phyloP scores from a whole-genome alignment of 1,140 invertebrate genomes.

The Nasonia longicornis region DNA sequence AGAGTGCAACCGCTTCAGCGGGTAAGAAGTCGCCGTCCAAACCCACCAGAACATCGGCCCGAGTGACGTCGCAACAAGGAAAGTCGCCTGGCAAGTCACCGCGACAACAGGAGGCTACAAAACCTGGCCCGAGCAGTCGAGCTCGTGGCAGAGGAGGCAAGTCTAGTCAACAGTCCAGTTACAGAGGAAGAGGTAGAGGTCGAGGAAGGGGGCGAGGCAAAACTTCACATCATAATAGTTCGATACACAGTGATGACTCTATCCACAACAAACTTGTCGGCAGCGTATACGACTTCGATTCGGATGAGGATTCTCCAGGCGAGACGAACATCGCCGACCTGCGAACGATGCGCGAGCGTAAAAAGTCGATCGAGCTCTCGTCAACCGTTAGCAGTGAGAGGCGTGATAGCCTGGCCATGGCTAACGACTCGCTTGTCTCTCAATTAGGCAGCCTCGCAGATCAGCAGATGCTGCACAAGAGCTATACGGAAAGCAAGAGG shows the following conservation, averaged over 20 bases:
- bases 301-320: constrained; percentile 83
- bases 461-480: constrained; percentile 58
- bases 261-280: constrained; percentile 84
- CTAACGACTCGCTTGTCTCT: neutral
- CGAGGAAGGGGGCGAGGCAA: constrained; percentile 74
- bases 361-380: constrained; percentile 79
- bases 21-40: constrained; percentile 77
- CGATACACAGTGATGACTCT: constrained; percentile 67
- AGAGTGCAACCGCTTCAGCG: constrained; percentile 54
- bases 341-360: constrained; percentile 82
- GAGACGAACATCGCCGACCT: constrained; percentile 83
- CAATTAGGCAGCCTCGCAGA: neutral
- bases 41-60: constrained; percentile 74
- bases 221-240: constrained; percentile 57
- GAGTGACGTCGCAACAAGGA: constrained; percentile 73
- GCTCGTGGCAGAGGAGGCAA: constrained; percentile 66
- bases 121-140: constrained; percentile 49
- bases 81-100: constrained; percentile 84
- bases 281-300: constrained; percentile 89
- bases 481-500: constrained; percentile 63
- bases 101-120: constrained; percentile 58
- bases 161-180: constrained; percentile 63
- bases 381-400: neutral
- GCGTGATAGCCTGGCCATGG: constrained; percentile 8
- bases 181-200: constrained; percentile 73